Percentiles rank a stretch among this genome's conserved stretches.
Evolutionary conservation across 2,113 vertebrate genomes (phyloP).

Genomic region (Ploceus nigricollis): DNA sequence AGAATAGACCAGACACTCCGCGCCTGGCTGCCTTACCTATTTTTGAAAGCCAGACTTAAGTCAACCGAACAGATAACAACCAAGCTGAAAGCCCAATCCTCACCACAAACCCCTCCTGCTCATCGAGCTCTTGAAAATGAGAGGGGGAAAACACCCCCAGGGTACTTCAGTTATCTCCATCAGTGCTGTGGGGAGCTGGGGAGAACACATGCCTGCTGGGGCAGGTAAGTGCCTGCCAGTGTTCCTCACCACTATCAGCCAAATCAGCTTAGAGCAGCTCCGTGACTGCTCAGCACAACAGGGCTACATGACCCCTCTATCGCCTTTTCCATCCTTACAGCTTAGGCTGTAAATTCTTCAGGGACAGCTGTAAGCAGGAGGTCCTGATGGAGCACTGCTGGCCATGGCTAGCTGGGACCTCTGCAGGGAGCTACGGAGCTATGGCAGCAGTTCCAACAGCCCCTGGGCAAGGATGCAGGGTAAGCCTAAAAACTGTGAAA

Average conservation of each 20-base stretch:
- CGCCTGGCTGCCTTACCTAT: not conserved
- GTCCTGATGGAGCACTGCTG: not conserved
- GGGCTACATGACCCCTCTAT: not conserved
- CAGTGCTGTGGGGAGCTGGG: not conserved
- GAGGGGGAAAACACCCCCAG: not conserved
- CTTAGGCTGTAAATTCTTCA: conserved; percentile 27
- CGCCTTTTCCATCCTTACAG: not conserved
- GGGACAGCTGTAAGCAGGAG: not conserved
- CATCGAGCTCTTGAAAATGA: not conserved
- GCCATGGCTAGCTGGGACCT: not conserved
- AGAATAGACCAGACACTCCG: not conserved
- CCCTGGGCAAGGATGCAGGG: not conserved
- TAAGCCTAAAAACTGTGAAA: not conserved
- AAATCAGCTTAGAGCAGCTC: not conserved
- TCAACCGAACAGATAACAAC: not conserved
- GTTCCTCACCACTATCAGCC: not conserved
- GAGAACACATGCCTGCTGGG: not conserved
- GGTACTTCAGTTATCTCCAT: not conserved
- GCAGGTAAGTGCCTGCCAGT: not conserved
- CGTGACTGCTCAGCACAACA: not conserved
- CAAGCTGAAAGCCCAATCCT: not conserved
- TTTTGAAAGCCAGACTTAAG: conserved; percentile 1
- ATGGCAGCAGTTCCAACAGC: not conserved
- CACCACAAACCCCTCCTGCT: not conserved
- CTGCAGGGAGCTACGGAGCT: not conserved